Evolutionary conservation across 2,888 invertebrate species (phyloP).

Genomic region (Parnassius smintheus): DNA sequence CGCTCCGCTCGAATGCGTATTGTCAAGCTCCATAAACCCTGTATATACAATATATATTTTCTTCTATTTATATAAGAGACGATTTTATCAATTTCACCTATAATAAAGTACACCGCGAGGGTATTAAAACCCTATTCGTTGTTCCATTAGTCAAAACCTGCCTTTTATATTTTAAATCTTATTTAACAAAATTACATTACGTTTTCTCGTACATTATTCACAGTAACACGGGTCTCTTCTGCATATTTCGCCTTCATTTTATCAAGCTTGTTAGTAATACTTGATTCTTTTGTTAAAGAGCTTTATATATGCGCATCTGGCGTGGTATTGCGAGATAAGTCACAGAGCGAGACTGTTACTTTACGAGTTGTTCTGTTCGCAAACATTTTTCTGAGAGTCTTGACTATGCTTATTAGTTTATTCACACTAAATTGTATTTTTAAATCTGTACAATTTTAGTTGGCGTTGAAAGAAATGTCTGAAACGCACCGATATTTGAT

Average conservation of each 20-base stretch:
- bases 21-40: no score
- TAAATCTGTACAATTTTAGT: no score
- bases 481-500: no score
- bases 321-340: slow-evolving; percentile 19
- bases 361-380: background rate
- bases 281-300: slow-evolving; percentile 24
- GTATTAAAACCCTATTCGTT: background rate
- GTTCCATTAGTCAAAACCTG: slow-evolving; percentile 7
- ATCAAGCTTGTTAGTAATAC: slow-evolving; percentile 25
- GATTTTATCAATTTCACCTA: no score
- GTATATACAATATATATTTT: no score
- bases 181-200: slow-evolving; percentile 22
- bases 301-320: slow-evolving; percentile 18
- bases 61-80: no score
- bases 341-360: slow-evolving; percentile 10
- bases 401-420: background rate
- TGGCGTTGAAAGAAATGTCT: no score
- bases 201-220: slow-evolving; percentile 2
- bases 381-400: background rate
- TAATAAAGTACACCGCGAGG: no score
- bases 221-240: slow-evolving; percentile 1
- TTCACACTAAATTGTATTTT: background rate
- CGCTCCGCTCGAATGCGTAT: no score
- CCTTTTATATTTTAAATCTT: slow-evolving; percentile 20
- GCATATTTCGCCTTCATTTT: slow-evolving; percentile 11